These are phyloP conservation scores for Trachelus iudaicus DNA, from an alignment of 2,888 invertebrate genomes.

Conservation along the genomic window DNA sequence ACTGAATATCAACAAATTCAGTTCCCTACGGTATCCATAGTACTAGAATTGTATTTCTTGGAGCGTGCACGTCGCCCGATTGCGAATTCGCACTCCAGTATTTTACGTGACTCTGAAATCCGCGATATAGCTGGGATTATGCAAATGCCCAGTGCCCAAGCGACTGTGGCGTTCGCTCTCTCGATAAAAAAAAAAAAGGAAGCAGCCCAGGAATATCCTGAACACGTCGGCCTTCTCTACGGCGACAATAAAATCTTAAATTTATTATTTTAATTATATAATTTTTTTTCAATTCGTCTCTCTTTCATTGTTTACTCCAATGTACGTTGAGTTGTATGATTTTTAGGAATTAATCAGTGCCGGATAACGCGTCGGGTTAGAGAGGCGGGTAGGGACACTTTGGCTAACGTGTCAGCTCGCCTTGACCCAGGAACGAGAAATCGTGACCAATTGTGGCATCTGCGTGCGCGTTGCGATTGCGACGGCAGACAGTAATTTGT, in stretches of 20 bases:
- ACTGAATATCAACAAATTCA: conserved; percentile 46
- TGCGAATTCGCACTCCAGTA: background rate
- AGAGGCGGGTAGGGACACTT: background rate
- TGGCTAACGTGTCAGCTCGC: background rate
- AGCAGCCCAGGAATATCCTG: background rate
- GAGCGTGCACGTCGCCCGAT: background rate
- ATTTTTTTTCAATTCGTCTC: background rate
- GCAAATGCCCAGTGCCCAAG: background rate
- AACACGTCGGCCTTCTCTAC: background rate
- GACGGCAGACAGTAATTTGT: background rate
- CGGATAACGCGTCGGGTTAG: background rate
- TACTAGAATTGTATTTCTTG: background rate
- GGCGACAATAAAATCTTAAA: background rate
- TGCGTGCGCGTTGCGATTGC: background rate
- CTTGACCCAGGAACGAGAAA: background rate
- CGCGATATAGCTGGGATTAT: background rate
- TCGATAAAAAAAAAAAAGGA: background rate
- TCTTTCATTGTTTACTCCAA: background rate
- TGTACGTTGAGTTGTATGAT: background rate
- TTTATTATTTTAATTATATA: background rate
- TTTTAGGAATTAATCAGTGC: background rate
- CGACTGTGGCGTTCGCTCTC: background rate
- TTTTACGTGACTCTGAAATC: background rate
- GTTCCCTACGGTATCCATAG: conserved; percentile 14
- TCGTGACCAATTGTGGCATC: background rate